A percentile compares a stretch with the other conserved stretches of the same genome.
phyloP scores from a whole-genome alignment of 2,113 vertebrate genomes.

The Aplodontia rufa region DNA sequence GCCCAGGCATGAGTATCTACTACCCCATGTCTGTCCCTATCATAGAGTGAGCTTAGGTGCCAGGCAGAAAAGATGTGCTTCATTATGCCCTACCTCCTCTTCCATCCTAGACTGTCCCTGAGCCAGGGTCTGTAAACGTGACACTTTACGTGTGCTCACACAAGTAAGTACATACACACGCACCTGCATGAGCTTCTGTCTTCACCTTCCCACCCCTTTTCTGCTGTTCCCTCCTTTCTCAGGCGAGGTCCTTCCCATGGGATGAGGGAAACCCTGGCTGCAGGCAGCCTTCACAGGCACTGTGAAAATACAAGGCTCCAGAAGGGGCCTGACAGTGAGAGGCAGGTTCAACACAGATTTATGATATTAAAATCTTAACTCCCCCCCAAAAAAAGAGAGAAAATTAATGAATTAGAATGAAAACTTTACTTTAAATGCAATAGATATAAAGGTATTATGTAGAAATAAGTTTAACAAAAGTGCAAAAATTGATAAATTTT shows the following conservation, averaged over 20 bases:
- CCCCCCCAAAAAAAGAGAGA: too few relatives aligned
- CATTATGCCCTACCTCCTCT: conserved; percentile 52
- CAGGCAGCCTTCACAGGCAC: conserved; percentile 71
- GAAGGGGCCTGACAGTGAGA: conserved; percentile 4
- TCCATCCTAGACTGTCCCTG: not conserved
- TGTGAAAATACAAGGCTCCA: conserved; percentile 51
- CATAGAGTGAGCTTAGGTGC: not conserved
- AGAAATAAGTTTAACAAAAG: not conserved
- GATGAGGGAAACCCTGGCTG: conserved; percentile 65
- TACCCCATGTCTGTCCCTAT: conserved; percentile 31
- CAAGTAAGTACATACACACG: not conserved
- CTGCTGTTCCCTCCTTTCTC: conserved; percentile 58
- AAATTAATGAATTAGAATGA: not conserved
- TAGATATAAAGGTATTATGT: not conserved
- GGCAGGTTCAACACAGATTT: conserved; percentile 42
- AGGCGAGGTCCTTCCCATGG: conserved; percentile 65
- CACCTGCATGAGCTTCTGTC: conserved; percentile 35
- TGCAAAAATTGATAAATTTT: not conserved
- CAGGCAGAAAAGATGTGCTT: conserved; percentile 40
- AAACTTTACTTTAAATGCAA: not conserved
- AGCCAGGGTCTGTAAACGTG: conserved; percentile 47
- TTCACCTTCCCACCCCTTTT: not conserved
- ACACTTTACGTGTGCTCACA: conserved; percentile 41
- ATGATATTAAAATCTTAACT: conserved; percentile 74
- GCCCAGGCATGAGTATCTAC: conserved; percentile 23